Evolutionary conservation across 2,113 vertebrate genomes (phyloP).

Genomic region (Pampusana beccarii): DNA sequence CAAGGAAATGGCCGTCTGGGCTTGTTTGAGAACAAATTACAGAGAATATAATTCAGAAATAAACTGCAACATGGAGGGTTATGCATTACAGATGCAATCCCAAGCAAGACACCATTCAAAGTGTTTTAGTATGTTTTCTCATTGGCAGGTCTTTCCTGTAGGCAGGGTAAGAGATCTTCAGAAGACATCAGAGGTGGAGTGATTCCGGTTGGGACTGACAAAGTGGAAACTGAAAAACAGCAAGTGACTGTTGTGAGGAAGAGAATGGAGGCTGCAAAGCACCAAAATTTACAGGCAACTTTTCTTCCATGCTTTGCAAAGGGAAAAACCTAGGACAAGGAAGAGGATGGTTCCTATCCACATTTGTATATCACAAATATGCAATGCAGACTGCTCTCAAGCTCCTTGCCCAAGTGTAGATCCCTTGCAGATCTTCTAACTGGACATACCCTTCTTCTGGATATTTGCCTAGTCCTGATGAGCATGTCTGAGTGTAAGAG

Average conservation of each 20-base stretch:
- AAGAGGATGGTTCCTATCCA: neutral
- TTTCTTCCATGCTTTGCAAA: neutral
- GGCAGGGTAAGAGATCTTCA: neutral
- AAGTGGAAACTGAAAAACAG: neutral
- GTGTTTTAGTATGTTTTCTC: neutral
- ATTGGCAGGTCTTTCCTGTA: neutral
- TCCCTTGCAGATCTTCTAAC: neutral
- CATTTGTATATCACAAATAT: neutral
- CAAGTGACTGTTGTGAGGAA: fast-evolving
- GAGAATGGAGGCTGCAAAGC: neutral
- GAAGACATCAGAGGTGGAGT: neutral
- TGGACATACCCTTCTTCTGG: neutral
- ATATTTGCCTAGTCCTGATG: neutral
- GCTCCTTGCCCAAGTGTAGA: neutral
- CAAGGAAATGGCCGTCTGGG: neutral
- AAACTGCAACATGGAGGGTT: neutral
- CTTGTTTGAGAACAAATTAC: neutral
- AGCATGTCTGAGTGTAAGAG: neutral
- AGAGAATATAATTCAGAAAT: neutral
- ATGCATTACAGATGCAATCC: neutral
- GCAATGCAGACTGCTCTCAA: neutral
- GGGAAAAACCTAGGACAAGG: neutral
- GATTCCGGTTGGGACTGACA: neutral
- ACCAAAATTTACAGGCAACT: neutral
- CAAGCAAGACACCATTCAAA: neutral